phyloP scores from a whole-genome alignment of 1,140 invertebrate genomes.

The Idris sp. region DNA sequence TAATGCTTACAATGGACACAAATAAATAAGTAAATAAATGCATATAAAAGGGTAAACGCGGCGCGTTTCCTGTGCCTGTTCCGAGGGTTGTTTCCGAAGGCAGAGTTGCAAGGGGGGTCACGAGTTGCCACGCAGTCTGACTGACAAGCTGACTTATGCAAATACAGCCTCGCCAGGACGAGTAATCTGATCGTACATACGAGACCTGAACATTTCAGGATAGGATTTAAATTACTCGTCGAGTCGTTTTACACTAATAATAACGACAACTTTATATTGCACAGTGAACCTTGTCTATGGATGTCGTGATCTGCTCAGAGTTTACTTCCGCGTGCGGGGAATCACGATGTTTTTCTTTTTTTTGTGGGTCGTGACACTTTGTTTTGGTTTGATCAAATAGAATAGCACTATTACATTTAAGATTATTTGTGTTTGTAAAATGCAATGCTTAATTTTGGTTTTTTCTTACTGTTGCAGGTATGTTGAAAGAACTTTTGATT shows the following conservation, averaged over 20 bases:
- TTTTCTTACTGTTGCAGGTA: conserved; percentile 25
- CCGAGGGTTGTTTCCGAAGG: conserved; percentile 69
- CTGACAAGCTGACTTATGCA: conserved; percentile 79
- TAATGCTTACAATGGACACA: no score
- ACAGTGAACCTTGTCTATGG: conserved; percentile 35
- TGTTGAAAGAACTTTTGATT: conserved; percentile 1
- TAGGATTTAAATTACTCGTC: conserved; percentile 76
- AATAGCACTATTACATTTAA: conserved; percentile 12
- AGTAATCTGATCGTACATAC: conserved; percentile 74
- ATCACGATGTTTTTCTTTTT: conserved; percentile 18
- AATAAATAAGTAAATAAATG: conserved; percentile 65
- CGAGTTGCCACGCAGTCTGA: conserved; percentile 76
- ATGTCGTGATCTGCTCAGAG: conserved; percentile 23
- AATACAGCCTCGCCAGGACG: conserved; percentile 73
- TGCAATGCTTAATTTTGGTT: not conserved
- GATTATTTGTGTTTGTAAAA: conserved; percentile 2
- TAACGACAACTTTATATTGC: conserved; percentile 70
- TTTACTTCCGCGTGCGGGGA: conserved; percentile 31
- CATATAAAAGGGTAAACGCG: conserved; percentile 57
- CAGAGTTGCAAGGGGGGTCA: conserved; percentile 72
- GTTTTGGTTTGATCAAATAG: no score
- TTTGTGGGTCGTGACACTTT: no score
- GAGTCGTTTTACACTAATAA: conserved; percentile 71
- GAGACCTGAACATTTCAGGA: conserved; percentile 69
- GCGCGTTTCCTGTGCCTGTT: conserved; percentile 57